phyloP scores from a whole-genome alignment of 2,888 invertebrate genomes.

The Caenorhabditis sinica region DNA sequence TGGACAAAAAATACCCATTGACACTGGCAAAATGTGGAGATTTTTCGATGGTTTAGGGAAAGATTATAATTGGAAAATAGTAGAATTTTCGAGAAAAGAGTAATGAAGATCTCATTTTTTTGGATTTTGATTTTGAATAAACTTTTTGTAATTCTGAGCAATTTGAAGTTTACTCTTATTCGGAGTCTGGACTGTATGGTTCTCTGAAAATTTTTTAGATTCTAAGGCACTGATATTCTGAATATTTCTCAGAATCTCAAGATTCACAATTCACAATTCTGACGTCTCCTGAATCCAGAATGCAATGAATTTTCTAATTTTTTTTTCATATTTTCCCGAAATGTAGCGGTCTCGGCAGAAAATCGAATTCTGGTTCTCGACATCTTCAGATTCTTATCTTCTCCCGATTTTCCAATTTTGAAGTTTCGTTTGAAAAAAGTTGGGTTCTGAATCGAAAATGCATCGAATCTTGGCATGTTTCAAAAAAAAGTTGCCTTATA shows the following conservation, averaged over 20 bases:
- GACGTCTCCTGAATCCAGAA: neutral
- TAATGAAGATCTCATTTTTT: neutral
- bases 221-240: too few species aligned
- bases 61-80: too few species aligned
- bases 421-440: neutral
- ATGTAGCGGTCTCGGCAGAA: neutral
- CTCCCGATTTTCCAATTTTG: too few species aligned
- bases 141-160: neutral
- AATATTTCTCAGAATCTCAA: too few species aligned
- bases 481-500: neutral
- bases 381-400: neutral
- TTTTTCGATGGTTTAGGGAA: neutral
- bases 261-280: too few species aligned
- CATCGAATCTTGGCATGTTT: neutral
- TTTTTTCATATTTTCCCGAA: neutral
- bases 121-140: too few species aligned
- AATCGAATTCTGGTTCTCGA: neutral
- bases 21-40: constrained; percentile 5
- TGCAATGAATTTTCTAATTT: neutral
- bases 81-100: too few species aligned
- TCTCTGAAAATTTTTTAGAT: too few species aligned
- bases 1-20: neutral
- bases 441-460: neutral
- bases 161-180: too few species aligned
- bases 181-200: too few species aligned